Percentiles rank a stretch among this genome's conserved stretches.
Conservation (phyloP, 2,113 vertebrate genomes). For the Leuciscus idus region DNA sequence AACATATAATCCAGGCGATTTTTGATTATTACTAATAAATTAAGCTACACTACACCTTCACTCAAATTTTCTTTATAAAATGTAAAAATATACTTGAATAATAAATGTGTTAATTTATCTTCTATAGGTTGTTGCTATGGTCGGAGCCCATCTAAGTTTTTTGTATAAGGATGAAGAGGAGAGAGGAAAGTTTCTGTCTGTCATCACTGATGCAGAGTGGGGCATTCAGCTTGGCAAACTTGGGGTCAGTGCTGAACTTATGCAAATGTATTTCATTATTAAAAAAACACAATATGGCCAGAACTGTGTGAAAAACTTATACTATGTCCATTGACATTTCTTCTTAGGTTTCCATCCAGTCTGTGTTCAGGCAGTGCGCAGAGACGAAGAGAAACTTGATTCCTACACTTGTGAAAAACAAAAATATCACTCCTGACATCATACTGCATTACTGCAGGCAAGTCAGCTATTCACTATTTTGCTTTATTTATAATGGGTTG, state of each 20-base stretch:
- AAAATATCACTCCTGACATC: slow-evolving; percentile 80
- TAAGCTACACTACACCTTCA: too few species aligned
- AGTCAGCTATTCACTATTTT: background rate
- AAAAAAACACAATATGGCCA: background rate
- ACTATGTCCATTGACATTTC: slow-evolving; percentile 31
- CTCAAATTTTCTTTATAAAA: background rate
- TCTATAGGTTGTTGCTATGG: slow-evolving; percentile 83
- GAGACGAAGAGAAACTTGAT: slow-evolving; percentile 86
- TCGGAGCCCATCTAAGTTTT: slow-evolving; percentile 84
- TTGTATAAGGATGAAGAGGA: slow-evolving; percentile 77
- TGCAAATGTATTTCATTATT: background rate
- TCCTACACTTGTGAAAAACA: slow-evolving; percentile 84
- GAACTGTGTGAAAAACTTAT: background rate
- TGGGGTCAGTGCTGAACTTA: slow-evolving; percentile 76
- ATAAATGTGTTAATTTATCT: background rate
- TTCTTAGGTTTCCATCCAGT: slow-evolving; percentile 90
- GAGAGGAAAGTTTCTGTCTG: slow-evolving; percentile 79
- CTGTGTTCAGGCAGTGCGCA: slow-evolving; percentile 85
- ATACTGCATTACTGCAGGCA: slow-evolving; percentile 92
- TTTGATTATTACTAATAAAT: too few species aligned
- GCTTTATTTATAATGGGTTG: background rate
- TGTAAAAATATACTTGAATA: too few species aligned
- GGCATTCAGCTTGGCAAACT: slow-evolving; percentile 86
- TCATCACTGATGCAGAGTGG: slow-evolving; percentile 90
- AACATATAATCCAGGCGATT: too few species aligned